A percentile compares a stretch with the other conserved stretches of the same genome.
These are phyloP conservation scores for Ibycter americanus DNA, from an alignment of 2,797 vertebrate species.

Conservation along the genomic window DNA sequence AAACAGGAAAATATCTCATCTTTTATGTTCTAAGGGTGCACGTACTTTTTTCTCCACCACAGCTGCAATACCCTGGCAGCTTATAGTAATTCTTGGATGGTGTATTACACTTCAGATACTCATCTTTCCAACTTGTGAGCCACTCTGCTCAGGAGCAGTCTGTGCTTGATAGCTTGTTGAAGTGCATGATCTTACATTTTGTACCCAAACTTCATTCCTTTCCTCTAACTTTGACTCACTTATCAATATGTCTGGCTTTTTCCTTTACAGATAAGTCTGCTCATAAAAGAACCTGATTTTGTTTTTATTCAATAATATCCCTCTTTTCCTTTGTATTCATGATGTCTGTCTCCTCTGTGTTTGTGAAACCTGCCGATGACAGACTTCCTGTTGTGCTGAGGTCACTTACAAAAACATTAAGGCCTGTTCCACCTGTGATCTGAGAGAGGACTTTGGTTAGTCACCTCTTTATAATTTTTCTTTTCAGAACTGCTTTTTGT, in stretches of 20 bases:
- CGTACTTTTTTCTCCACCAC: not conserved
- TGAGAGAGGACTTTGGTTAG: not conserved
- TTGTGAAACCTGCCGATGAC: not conserved
- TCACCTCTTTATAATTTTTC: not conserved
- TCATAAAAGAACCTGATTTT: not conserved
- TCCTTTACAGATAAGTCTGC: not conserved
- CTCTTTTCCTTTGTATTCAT: not conserved
- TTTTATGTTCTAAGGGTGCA: not conserved
- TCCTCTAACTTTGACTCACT: not conserved
- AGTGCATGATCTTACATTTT: not conserved
- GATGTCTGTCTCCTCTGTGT: not conserved
- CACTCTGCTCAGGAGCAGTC: not conserved
- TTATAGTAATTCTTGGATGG: not conserved
- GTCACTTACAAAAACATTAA: not conserved
- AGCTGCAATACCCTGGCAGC: not conserved
- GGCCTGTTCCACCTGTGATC: fast-evolving
- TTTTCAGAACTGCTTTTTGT: conserved; percentile 37
- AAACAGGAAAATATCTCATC: not conserved
- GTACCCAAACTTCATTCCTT: not conserved
- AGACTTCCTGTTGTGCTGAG: not conserved
- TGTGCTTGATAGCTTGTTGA: not conserved
- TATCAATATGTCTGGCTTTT: not conserved
- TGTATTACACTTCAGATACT: not conserved
- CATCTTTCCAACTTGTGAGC: not conserved
- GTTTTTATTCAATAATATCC: not conserved